Evolutionary conservation across 2,888 invertebrate genomes (phyloP), one percentile per base, ranked within the genome.

Genomic region (Scotopteryx bipunctaria): DNA sequence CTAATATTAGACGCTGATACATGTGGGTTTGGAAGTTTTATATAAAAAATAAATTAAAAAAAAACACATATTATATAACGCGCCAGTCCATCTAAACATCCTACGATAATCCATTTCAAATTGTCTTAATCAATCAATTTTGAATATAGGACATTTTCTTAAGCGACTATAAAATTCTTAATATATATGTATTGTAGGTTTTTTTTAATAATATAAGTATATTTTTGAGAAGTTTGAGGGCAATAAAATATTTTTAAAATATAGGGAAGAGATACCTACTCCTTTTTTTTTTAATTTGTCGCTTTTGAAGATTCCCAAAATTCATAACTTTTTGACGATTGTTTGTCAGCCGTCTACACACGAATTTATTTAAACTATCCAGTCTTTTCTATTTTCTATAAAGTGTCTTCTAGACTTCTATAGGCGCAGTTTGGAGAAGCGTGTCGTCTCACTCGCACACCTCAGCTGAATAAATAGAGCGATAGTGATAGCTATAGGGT

Each of bases 401-500:
- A 44, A 33, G 36, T 40, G 46, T 41, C 50, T 50, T 55, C 59
- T 75, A 73, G 64, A 71, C 69, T 69, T n/a, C n/a, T 66, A 82
- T 76, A 81, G 86, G 84, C 84, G 86, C 82, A 80, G 73, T 72
- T 68, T 51, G 27, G 45, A 25, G 42, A 54, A 11, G 14, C 17
- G 15, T 35, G 36, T 40, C 38, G 35, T 77, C 79, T 77, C 81
- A 75, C 68, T 81, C 81, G 73, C 83, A 76, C 81, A 66, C 70
- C 67, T 71, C 73, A 64, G 71, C 68, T 70, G 67, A 66, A 72
- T 71, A 71, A 59, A 75, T 80, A 83, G 83, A 78, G 83, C 79
- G 84, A 86, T 89, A 88, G 86, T 81, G 86, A 83, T 89, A 90
- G 89, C 58, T 72, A 81, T 86, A 87, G 86, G 85, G 83, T 83